A percentile compares a stretch with the other conserved stretches of the same genome.
phyloP scores from a whole-genome alignment of 1,140 invertebrate species.

The Ylistrum balloti region DNA sequence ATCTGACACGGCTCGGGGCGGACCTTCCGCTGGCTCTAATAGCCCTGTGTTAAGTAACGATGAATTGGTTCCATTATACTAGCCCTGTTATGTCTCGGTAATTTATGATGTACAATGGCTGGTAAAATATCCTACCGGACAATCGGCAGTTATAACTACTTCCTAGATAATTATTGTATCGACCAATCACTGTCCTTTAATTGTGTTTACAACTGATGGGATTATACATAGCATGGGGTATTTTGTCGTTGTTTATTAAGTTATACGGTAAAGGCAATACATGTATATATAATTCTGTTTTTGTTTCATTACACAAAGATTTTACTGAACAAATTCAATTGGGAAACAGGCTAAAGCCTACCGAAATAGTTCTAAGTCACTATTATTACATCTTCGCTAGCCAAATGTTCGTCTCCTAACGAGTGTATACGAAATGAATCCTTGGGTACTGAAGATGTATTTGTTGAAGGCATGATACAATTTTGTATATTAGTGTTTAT shows the following conservation, averaged over 20 bases:
- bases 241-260: not conserved
- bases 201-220: not conserved
- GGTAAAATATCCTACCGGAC: not conserved
- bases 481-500: too few species aligned
- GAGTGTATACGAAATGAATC: too few species aligned
- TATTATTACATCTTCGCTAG: too few species aligned
- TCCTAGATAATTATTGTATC: not conserved
- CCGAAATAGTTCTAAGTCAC: too few species aligned
- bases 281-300: too few species aligned
- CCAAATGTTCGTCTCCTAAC: too few species aligned
- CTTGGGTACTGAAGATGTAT: too few species aligned
- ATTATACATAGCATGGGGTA: not conserved
- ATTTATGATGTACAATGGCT: not conserved
- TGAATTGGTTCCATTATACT: not conserved
- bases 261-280: too few species aligned
- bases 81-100: not conserved
- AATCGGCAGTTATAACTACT: not conserved
- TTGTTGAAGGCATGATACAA: too few species aligned
- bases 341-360: too few species aligned
- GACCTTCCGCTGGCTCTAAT: not conserved
- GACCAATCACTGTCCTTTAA: not conserved
- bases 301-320: too few species aligned
- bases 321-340: too few species aligned
- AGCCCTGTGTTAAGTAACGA: not conserved
- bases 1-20: not conserved